These are phyloP conservation scores for Oppia nitens DNA, from an alignment of 1,140 invertebrate species.

Conservation along the genomic window DNA sequence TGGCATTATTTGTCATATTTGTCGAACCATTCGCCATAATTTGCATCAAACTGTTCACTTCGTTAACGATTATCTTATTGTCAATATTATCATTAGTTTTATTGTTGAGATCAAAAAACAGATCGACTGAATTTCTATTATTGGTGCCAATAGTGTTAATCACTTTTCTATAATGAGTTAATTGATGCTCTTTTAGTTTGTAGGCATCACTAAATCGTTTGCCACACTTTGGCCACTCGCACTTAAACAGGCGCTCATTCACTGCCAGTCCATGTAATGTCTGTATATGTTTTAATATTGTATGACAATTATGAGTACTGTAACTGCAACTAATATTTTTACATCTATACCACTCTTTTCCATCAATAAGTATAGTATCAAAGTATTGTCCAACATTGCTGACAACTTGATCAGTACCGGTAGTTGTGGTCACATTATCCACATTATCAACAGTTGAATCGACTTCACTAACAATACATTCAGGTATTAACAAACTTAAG, in stretches of 20 bases:
- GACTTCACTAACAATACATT: background rate
- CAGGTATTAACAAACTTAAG: background rate
- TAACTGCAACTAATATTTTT: background rate
- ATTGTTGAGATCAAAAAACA: background rate
- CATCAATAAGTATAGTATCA: background rate
- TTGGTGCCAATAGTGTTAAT: background rate
- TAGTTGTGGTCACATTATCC: background rate
- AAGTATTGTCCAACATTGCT: background rate
- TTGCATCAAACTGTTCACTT: no score
- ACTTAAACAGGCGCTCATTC: conserved; percentile 44
- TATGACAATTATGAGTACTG: background rate
- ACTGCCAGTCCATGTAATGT: no score
- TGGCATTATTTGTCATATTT: background rate
- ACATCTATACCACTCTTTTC: background rate
- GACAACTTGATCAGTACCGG: background rate
- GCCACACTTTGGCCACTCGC: conserved; percentile 39
- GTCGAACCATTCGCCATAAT: background rate
- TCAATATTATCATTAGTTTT: background rate
- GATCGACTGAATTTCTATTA: background rate
- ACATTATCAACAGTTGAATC: background rate
- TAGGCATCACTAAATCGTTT: conserved; percentile 84
- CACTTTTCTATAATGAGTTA: conserved; percentile 47
- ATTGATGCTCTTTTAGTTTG: conserved; percentile 80
- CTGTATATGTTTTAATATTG: conserved; percentile 33
- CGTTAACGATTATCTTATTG: no score